Conservation (phyloP, 2,888 invertebrate genomes). For the Callosobruchus maculatus region DNA sequence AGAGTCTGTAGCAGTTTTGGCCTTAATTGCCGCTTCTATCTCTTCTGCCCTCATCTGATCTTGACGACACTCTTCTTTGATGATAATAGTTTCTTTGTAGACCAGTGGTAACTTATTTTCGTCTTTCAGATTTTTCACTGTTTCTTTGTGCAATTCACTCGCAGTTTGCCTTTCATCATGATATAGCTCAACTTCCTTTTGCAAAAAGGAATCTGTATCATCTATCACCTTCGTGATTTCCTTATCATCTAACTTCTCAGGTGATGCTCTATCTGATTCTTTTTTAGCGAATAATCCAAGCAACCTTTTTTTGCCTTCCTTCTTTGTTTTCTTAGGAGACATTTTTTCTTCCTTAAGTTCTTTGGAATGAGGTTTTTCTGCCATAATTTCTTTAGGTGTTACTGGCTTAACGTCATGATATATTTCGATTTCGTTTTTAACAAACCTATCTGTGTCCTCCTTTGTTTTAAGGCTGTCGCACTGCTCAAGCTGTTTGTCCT, state of each 20-base stretch:
- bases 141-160: neutral
- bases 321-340: conserved; percentile 11
- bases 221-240: neutral
- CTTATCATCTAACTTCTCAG: neutral
- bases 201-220: neutral
- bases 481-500: neutral
- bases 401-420: conserved; percentile 23
- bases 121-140: neutral
- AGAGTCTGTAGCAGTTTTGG: neutral
- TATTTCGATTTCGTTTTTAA: conserved; percentile 18
- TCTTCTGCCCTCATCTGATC: neutral
- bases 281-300: conserved; percentile 19
- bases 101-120: neutral
- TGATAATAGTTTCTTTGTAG: neutral
- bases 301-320: conserved; percentile 16
- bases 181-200: conserved; percentile 12
- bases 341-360: neutral
- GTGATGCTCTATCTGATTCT: conserved; percentile 1
- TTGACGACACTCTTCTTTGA: neutral
- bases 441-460: conserved; percentile 15
- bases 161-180: conserved; percentile 22
- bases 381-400: neutral
- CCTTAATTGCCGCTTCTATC: neutral
- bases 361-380: neutral
- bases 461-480: neutral